These are phyloP conservation scores for Parapristionchus giblindavisi DNA, from an alignment of 2,888 invertebrate species.

Conservation along the genomic window DNA sequence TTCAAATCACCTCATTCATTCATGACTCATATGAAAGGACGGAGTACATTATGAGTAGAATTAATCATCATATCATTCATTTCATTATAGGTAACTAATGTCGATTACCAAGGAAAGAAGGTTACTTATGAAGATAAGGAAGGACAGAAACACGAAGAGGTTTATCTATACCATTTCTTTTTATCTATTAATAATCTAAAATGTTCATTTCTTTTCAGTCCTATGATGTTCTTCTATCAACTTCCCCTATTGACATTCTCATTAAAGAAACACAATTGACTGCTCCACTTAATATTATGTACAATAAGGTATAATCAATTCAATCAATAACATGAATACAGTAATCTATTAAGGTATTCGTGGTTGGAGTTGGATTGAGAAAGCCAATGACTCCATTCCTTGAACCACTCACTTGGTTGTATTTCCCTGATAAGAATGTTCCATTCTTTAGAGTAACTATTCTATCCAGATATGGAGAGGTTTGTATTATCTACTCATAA, in stretches of 20 bases:
- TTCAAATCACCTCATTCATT: not conserved
- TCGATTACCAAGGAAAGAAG: constrained; percentile 54
- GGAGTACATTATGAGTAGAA: constrained; percentile 40
- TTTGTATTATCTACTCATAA: too few relatives aligned
- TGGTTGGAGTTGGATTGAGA: constrained; percentile 66
- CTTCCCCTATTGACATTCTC: constrained; percentile 64
- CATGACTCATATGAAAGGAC: not conserved
- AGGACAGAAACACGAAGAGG: constrained; percentile 25
- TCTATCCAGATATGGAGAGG: constrained; percentile 66
- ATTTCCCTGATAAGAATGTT: constrained; percentile 67
- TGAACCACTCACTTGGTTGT: constrained; percentile 67
- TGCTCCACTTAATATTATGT: constrained; percentile 56
- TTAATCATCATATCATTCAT: constrained; percentile 1
- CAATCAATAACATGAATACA: not conserved
- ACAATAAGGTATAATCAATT: constrained; percentile 57
- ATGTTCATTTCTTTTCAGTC: not conserved
- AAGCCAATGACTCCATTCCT: constrained; percentile 65
- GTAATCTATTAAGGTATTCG: constrained; percentile 56
- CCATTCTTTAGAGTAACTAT: constrained; percentile 69
- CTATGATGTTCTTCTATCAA: constrained; percentile 65
- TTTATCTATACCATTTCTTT: too few relatives aligned
- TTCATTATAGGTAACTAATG: constrained; percentile 48
- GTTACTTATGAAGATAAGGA: constrained; percentile 51
- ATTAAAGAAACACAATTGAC: constrained; percentile 63
- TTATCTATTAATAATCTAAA: too few relatives aligned